phyloP scores from a whole-genome alignment of 2,797 vertebrate species.

The Thripadectes ignobilis region DNA sequence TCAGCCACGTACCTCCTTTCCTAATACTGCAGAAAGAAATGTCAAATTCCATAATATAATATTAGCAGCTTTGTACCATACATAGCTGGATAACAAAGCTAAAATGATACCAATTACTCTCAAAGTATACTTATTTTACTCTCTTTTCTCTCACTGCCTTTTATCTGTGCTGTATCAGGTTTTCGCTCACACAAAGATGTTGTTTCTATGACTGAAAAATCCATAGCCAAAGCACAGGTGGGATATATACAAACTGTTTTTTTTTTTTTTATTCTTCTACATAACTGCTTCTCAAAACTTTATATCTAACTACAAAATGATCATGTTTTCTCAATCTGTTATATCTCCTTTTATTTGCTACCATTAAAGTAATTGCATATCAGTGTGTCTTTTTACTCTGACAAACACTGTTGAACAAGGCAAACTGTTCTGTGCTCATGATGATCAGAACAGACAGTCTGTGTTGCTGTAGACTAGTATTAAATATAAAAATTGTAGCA shows the following conservation, averaged over 20 bases:
- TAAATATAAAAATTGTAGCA: slow-evolving; percentile 54
- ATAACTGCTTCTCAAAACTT: not conserved
- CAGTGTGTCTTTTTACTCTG: not conserved
- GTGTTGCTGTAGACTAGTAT: not conserved
- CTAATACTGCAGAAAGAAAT: not conserved
- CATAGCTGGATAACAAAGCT: not conserved
- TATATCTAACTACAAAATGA: not conserved
- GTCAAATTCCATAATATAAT: not conserved
- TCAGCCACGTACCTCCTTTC: not conserved
- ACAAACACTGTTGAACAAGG: not conserved
- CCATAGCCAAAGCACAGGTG: not conserved
- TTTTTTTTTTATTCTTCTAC: not conserved
- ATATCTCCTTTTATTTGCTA: not conserved
- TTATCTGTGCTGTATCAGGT: not conserved
- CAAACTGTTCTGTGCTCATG: not conserved
- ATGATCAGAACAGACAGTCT: not conserved
- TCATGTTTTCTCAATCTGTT: not conserved
- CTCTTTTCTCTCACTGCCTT: not conserved
- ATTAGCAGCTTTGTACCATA: not conserved
- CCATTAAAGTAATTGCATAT: not conserved
- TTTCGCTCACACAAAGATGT: not conserved
- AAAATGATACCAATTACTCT: not conserved
- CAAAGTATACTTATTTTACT: not conserved
- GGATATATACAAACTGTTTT: not conserved
- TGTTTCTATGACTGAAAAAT: not conserved